phyloP scores from a whole-genome alignment of 1,140 invertebrate genomes.

The Zaprionus camerounensis region DNA sequence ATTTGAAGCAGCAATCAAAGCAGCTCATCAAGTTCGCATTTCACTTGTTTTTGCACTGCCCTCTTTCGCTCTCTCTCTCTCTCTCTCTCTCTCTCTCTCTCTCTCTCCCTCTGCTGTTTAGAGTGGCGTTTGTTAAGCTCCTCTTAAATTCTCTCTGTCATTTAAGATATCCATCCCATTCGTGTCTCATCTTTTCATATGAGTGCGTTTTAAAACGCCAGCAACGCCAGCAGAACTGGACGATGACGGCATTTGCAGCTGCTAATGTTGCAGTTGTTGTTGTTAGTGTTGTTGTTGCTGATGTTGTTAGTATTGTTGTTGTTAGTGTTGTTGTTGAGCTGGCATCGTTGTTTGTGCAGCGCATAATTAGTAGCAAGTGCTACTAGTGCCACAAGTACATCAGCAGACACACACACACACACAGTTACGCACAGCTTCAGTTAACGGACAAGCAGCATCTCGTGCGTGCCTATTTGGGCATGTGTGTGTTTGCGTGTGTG shows the following conservation, averaged over 20 bases:
- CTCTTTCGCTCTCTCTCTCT: not conserved
- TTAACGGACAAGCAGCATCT: not conserved
- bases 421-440: not conserved
- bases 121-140: not conserved
- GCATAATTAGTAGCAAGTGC: slow-evolving; percentile 71
- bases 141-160: slow-evolving; percentile 5
- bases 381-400: slow-evolving; percentile 57
- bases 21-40: slow-evolving; percentile 1
- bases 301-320: slow-evolving; percentile 2
- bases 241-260: not conserved
- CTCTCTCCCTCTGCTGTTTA: not conserved
- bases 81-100: not conserved
- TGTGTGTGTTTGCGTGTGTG: slow-evolving; percentile 25
- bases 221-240: slow-evolving; percentile 42
- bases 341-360: slow-evolving; percentile 29
- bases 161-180: slow-evolving; percentile 1
- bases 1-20: slow-evolving; percentile 3
- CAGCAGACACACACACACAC: slow-evolving; percentile 19
- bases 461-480: slow-evolving; percentile 8
- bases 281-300: not conserved
- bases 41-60: not conserved
- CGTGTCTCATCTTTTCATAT: slow-evolving; percentile 34
- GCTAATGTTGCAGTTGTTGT: slow-evolving; percentile 18
- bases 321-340: slow-evolving; percentile 7
- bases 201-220: slow-evolving; percentile 49